Base-by-base conservation (phyloP, 92 coral and sea anemone genomes). In the Plumapathes pennacea region DNA sequence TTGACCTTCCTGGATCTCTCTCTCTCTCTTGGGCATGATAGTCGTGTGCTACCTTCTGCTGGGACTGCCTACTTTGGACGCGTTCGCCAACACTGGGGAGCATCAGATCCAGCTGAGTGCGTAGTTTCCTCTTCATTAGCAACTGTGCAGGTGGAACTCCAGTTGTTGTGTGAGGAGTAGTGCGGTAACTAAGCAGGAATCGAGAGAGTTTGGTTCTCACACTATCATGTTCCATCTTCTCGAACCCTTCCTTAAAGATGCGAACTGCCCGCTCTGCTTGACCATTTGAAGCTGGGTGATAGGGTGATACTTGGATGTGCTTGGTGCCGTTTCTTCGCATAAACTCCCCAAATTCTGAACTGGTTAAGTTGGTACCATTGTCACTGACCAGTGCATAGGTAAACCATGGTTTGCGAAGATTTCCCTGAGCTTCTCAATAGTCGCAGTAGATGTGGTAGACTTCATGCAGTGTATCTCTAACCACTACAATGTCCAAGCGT, bases 101-200 rank as follows among this genome's bases (percentile, higher is more conserved):
- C 43, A 82, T 29, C 46, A 56, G 48, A 54, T 74, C 61, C 25
- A 81, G 82, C 58, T 61, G 81, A 14, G 88, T 74, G 51, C 19
- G 51, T 41, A 74, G 52, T 24, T 60, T 44, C 60, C 67, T 24
- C n/a, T 44, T 73, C 72, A 65, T 72, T 28, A 81, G 62, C 33
- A 68, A 23, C 67, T 69, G 62, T 8, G 88, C 78, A n/a, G 83
- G 88, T 44, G 82, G 77, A 17, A 74, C 82, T 40, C 77, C 78
- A 0, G 82, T 81, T 50, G 77, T 66, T 10, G 66, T 39, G 30
- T 60, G 76, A 17, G 80, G 75, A 10, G 67, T 64, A 11, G 67
- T 46, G 7, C 69, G 44, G 55, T 80, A 72, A 45, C 54, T 42
- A 12, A 66, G 77, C 36, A 74, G 60, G 25, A 74, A 82, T 10